phyloP scores from a whole-genome alignment of 2,797 vertebrate genomes.

The Micrastur ruficollis region DNA sequence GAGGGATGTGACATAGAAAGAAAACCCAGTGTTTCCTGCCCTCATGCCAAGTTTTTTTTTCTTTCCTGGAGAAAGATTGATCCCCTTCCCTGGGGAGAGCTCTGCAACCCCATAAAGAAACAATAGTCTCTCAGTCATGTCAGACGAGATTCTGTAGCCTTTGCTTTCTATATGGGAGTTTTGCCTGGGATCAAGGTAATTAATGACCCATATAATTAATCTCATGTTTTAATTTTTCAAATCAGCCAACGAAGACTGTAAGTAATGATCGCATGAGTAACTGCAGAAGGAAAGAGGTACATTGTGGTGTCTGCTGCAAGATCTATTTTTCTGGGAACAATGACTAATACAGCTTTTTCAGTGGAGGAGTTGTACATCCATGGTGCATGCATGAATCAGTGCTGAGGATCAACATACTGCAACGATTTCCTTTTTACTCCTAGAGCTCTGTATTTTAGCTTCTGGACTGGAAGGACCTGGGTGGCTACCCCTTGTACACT shows the following conservation, averaged over 20 bases:
- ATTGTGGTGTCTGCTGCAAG: constrained; percentile 14
- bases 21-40: background rate
- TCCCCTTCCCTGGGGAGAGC: background rate
- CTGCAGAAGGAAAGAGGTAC: background rate
- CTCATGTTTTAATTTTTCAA: background rate
- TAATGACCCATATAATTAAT: background rate
- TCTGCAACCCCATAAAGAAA: background rate
- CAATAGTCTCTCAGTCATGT: fast-evolving
- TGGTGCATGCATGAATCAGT: constrained; percentile 6
- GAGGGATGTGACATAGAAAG: background rate
- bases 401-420: background rate
- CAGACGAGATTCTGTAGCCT: background rate
- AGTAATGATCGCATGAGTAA: background rate
- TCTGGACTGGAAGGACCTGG: fast-evolving
- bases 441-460: background rate
- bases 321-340: constrained; percentile 19
- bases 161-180: background rate
- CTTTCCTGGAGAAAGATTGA: background rate
- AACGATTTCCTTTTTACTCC: background rate
- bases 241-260: background rate
- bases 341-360: background rate
- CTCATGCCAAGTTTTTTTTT: background rate
- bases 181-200: background rate
- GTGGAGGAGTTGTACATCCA: background rate
- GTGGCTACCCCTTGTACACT: fast-evolving